A percentile compares a stretch with the other conserved stretches of the same genome.
Conservation (phyloP, 2,888 invertebrate genomes). For the Sphaerophoria rueppellii region DNA sequence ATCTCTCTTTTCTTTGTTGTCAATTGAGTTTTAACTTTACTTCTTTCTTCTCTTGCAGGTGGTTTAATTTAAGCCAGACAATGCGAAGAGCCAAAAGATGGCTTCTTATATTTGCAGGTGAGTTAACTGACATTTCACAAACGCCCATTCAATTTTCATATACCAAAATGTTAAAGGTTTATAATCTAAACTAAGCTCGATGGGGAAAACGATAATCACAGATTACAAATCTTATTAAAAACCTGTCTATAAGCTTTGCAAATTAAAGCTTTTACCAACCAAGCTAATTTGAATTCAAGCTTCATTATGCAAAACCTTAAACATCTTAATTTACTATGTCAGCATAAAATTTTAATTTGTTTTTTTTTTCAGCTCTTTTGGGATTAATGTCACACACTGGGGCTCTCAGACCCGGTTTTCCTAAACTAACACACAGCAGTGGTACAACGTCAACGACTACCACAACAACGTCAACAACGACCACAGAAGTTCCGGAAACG, state of each 20-base stretch:
- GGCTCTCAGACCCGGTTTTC: conserved; percentile 84
- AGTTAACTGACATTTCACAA: conserved; percentile 74
- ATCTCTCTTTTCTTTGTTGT: not conserved
- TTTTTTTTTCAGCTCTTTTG: conserved; percentile 81
- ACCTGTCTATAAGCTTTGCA: conserved; percentile 3
- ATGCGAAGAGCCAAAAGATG: conserved; percentile 84
- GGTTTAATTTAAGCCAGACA: conserved; percentile 30
- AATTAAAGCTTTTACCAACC: conserved; percentile 9
- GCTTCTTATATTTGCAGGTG: conserved; percentile 84
- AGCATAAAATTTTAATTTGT: conserved; percentile 26
- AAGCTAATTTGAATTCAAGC: not conserved
- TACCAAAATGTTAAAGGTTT: conserved; percentile 60
- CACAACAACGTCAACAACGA: conserved; percentile 82
- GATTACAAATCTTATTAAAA: not conserved
- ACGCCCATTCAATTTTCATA: conserved; percentile 29
- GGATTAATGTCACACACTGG: conserved; percentile 83
- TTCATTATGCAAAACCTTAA: not conserved
- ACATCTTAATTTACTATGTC: conserved; percentile 13
- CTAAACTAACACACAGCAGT: conserved; percentile 77
- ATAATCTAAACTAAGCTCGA: not conserved
- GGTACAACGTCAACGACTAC: conserved; percentile 80
- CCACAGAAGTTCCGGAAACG: conserved; percentile 77
- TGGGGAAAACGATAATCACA: not conserved
- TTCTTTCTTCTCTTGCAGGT: conserved; percentile 40
- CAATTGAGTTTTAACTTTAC: not conserved